phyloP scores from a whole-genome alignment of 2,888 invertebrate species.

The Aethes cnicana region DNA sequence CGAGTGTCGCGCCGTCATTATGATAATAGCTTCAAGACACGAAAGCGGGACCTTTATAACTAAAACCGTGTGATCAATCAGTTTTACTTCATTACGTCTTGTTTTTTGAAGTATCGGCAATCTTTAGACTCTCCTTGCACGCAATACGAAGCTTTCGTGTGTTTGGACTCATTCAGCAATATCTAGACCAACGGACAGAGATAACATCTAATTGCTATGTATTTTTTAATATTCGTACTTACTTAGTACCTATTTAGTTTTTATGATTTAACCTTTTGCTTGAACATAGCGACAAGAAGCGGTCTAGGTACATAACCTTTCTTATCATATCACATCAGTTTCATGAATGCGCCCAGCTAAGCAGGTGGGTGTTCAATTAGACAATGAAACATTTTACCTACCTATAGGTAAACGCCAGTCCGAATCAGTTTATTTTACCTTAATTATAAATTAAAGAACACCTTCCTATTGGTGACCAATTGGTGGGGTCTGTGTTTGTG shows the following conservation, averaged over 20 bases:
- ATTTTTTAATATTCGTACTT: constrained; percentile 9
- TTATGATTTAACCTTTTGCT: constrained; percentile 12
- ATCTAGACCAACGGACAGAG: constrained; percentile 25
- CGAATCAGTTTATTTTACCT: too few species aligned
- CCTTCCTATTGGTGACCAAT: too few species aligned
- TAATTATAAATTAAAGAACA: too few species aligned
- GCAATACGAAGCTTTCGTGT: constrained; percentile 19
- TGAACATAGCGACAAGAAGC: neutral
- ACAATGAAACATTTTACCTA: too few species aligned
- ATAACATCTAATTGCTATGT: constrained; percentile 21
- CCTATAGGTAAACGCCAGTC: too few species aligned
- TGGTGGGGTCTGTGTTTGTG: too few species aligned
- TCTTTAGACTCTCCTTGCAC: constrained; percentile 26
- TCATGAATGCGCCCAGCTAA: too few species aligned
- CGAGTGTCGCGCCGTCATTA: constrained; percentile 74
- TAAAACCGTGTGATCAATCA: constrained; percentile 60
- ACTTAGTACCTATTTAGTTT: neutral
- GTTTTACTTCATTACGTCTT: constrained; percentile 58
- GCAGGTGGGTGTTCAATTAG: too few species aligned
- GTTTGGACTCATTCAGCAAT: constrained; percentile 17
- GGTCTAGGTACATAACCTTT: too few species aligned
- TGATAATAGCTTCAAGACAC: constrained; percentile 74
- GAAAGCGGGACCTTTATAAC: constrained; percentile 47
- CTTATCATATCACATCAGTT: too few species aligned
- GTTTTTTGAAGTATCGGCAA: constrained; percentile 27